These are phyloP conservation scores for Periphyllus acericola DNA, from an alignment of 2,888 invertebrate genomes.

Conservation along the genomic window DNA sequence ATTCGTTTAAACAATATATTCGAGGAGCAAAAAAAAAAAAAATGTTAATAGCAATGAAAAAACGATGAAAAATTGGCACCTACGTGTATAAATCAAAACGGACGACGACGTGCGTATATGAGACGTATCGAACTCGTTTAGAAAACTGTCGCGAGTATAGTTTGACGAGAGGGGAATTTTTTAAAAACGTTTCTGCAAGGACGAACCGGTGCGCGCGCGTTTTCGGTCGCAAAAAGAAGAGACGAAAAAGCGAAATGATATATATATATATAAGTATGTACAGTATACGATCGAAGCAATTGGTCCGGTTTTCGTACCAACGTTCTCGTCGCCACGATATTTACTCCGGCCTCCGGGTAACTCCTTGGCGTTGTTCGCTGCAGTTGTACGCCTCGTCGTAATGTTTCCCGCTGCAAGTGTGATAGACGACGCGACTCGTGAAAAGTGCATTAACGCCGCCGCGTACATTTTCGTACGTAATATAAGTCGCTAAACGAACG, in stretches of 20 bases:
- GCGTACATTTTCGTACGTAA: not conserved
- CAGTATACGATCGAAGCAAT: slow-evolving; percentile 19
- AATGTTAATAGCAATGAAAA: not conserved
- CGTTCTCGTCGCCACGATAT: not conserved
- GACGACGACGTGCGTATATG: not conserved
- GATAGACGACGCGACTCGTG: not conserved
- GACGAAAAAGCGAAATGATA: not conserved
- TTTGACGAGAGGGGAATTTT: not conserved
- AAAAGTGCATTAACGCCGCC: not conserved
- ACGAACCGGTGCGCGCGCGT: not conserved
- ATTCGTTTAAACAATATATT: slow-evolving; percentile 23
- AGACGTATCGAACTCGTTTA: slow-evolving; percentile 29
- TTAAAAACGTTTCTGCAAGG: not conserved
- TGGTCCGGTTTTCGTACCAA: slow-evolving; percentile 37
- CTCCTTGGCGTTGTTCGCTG: not conserved
- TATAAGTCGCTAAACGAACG: not conserved
- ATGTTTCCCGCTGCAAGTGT: not conserved
- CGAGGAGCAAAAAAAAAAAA: not conserved
- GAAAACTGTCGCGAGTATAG: not conserved
- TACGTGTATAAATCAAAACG: slow-evolving; percentile 11
- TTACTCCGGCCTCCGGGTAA: not conserved
- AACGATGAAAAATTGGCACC: slow-evolving; percentile 3
- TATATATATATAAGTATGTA: no score
- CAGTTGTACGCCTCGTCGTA: not conserved
- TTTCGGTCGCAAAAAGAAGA: not conserved